These are phyloP conservation scores for Arbacia lixula DNA, from an alignment of 53 echinoderm and acorn worm species.

Conservation along the genomic window DNA sequence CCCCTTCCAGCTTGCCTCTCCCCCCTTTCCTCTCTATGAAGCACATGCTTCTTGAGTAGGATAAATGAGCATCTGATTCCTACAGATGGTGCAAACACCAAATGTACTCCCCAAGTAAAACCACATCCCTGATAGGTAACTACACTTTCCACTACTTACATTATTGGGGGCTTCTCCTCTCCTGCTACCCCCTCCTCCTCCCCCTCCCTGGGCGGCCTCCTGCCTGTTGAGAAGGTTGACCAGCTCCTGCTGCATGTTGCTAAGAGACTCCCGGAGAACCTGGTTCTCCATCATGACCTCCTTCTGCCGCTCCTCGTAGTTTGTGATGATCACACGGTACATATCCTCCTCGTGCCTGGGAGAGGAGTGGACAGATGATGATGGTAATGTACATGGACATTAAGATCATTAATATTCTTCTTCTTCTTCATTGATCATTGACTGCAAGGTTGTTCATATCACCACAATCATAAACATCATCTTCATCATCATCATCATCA, in stretches of 20 bases:
- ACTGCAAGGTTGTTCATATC: no score
- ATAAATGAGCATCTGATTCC: no score
- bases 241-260: conserved; percentile 56
- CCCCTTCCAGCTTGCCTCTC: no score
- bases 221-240: conserved; percentile 52
- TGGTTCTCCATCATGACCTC: conserved; percentile 81
- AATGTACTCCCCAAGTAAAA: no score
- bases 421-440: background rate
- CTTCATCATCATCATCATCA: no score
- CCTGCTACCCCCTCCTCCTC: background rate
- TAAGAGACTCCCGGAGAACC: conserved; percentile 43
- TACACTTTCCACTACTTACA: background rate
- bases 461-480: no score
- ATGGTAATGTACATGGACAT: conserved; percentile 16
- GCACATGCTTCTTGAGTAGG: no score
- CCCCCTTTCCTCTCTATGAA: no score
- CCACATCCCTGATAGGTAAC: no score
- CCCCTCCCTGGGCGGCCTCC: conserved; percentile 2
- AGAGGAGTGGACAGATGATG: background rate
- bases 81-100: no score
- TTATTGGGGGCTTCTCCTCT: conserved; percentile 12
- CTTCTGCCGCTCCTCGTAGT: conserved; percentile 88
- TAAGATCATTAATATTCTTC: conserved; percentile 35
- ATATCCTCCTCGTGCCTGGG: conserved; percentile 81
- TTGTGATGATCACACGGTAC: conserved; percentile 87